phyloP scores from a whole-genome alignment of 1,140 invertebrate species.

The Rhagoletis pomonella region DNA sequence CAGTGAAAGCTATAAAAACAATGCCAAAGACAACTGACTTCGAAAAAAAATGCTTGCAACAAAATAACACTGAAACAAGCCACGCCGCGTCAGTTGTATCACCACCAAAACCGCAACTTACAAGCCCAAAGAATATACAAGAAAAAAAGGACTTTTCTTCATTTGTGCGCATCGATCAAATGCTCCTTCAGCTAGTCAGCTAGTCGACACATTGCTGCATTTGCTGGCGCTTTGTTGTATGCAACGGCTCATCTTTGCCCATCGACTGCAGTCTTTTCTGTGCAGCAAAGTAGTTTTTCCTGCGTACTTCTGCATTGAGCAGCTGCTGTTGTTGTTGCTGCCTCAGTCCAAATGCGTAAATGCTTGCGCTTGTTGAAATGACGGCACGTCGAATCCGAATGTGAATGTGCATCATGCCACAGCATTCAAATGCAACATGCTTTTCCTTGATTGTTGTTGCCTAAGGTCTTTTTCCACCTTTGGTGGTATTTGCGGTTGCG shows the following conservation, averaged over 20 bases:
- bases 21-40: not conserved
- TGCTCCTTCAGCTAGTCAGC: not conserved
- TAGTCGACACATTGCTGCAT: not conserved
- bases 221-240: not conserved
- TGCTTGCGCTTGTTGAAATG: not conserved
- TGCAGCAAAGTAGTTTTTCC: not conserved
- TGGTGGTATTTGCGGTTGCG: constrained; percentile 1
- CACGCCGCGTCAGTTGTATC: not conserved
- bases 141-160: not conserved
- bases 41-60: constrained; percentile 12
- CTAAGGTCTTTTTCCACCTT: constrained; percentile 3
- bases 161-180: constrained; percentile 3
- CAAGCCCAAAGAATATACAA: not conserved
- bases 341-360: not conserved
- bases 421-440: not conserved
- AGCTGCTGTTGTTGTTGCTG: not conserved
- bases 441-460: constrained; percentile 1
- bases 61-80: not conserved
- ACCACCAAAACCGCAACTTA: not conserved
- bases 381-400: not conserved
- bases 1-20: not conserved
- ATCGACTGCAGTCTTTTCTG: not conserved
- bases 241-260: not conserved
- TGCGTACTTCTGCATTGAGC: not conserved
- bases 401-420: not conserved